Conservation (phyloP, 1,140 invertebrate species). For the Brachionus angularis region DNA sequence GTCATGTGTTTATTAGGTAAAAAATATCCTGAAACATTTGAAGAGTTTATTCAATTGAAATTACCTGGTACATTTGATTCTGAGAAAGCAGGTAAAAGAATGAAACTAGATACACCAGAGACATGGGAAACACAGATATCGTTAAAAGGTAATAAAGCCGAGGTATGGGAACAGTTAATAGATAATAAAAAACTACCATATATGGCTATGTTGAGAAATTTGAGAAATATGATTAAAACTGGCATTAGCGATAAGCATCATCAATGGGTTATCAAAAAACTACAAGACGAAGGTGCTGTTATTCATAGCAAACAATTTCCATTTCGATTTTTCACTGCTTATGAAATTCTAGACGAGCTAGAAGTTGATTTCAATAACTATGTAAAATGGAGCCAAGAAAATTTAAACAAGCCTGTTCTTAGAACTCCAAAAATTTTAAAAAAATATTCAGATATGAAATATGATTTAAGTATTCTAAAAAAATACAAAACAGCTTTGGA, state of each 20-base stretch:
- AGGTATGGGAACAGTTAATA: slow-evolving; percentile 56
- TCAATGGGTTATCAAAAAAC: slow-evolving; percentile 50
- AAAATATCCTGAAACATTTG: slow-evolving; percentile 57
- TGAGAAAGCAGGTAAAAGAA: slow-evolving; percentile 57
- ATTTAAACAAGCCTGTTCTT: background rate
- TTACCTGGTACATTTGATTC: slow-evolving; percentile 58
- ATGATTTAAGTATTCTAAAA: slow-evolving; percentile 46
- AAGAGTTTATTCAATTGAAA: slow-evolving; percentile 55
- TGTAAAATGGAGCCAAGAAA: slow-evolving; percentile 49
- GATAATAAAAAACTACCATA: slow-evolving; percentile 60
- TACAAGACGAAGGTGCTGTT: slow-evolving; percentile 58
- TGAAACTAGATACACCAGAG: slow-evolving; percentile 60
- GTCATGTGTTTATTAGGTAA: slow-evolving; percentile 59
- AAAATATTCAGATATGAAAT: slow-evolving; percentile 10
- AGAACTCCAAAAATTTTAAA: background rate
- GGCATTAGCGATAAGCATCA: slow-evolving; percentile 58
- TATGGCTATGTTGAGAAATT: slow-evolving; percentile 61
- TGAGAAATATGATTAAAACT: slow-evolving; percentile 58
- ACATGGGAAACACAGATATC: slow-evolving; percentile 62
- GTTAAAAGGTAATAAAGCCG: slow-evolving; percentile 58
- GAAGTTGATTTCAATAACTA: slow-evolving; percentile 51
- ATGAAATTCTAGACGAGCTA: slow-evolving; percentile 54
- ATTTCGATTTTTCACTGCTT: slow-evolving; percentile 59
- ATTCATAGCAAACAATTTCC: slow-evolving; percentile 59
- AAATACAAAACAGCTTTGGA: slow-evolving; percentile 57